Percentiles rank a stretch among this genome's conserved stretches.
These are phyloP conservation scores for Drosophila kanapiae DNA, from an alignment of 1,140 invertebrate genomes.

Conservation along the genomic window DNA sequence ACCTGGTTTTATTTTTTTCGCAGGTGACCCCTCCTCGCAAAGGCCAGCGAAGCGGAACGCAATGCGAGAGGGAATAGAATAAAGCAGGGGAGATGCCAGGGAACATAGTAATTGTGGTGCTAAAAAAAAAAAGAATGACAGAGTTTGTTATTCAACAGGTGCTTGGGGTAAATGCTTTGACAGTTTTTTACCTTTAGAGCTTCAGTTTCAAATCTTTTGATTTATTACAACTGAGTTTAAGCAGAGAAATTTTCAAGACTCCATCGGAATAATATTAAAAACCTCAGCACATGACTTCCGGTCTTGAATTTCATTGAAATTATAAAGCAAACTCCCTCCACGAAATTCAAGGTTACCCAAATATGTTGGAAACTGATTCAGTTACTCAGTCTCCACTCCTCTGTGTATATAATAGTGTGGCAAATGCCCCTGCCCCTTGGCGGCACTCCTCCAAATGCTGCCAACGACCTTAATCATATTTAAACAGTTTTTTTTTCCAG, in stretches of 20 bases:
- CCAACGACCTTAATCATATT: constrained; percentile 73
- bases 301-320: constrained; percentile 33
- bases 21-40: constrained; percentile 33
- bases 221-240: neutral
- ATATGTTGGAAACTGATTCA: constrained; percentile 26
- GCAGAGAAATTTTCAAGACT: too few species aligned
- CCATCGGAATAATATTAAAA: neutral
- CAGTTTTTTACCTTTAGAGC: constrained; percentile 5
- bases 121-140: constrained; percentile 5
- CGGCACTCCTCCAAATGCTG: constrained; percentile 28
- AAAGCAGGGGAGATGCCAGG: neutral
- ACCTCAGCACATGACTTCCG: constrained; percentile 39
- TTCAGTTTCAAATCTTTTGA: neutral
- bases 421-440: constrained; percentile 1
- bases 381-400: constrained; percentile 38
- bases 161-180: constrained; percentile 16
- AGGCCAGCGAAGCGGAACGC: constrained; percentile 63
- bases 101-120: constrained; percentile 34
- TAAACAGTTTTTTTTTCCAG: constrained; percentile 48
- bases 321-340: constrained; percentile 21
- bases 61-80: constrained; percentile 37
- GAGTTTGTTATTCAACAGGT: constrained; percentile 61
- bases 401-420: neutral
- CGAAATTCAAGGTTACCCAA: constrained; percentile 50
- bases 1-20: neutral